Evolutionary conservation across 2,797 vertebrate genomes (phyloP).

Genomic region (Hozukius guyotensis): DNA sequence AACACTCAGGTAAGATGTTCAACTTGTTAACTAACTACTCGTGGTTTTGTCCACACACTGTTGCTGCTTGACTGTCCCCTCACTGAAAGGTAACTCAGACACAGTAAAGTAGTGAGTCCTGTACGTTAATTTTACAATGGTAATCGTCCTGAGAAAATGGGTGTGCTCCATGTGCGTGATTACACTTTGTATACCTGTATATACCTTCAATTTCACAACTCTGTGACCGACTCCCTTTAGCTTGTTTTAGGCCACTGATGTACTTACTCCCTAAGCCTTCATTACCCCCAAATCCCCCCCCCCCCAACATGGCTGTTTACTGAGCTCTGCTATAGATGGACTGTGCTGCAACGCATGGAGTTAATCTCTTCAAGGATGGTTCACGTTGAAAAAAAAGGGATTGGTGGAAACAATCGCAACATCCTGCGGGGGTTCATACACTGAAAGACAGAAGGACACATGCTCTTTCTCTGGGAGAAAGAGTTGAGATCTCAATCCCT

Average conservation of each 20-base stretch:
- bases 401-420: constrained; percentile 49
- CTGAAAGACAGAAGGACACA: constrained; percentile 28
- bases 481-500: constrained; percentile 20
- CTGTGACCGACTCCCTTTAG: constrained; percentile 40
- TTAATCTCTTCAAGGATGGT: constrained; percentile 23
- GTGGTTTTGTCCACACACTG: constrained; percentile 24
- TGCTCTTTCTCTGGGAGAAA: constrained; percentile 38
- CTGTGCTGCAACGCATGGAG: constrained; percentile 34
- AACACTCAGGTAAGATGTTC: constrained; percentile 69
- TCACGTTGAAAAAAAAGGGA: constrained; percentile 22
- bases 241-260: constrained; percentile 57
- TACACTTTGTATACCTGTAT: constrained; percentile 62
- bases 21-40: constrained; percentile 28
- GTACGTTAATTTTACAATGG: constrained; percentile 5
- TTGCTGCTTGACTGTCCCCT: constrained; percentile 29
- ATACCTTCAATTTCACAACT: constrained; percentile 53
- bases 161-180: constrained; percentile 22
- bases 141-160: constrained; percentile 16
- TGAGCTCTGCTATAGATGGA: constrained; percentile 60
- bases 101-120: neutral
- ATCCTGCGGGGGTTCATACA: constrained; percentile 23
- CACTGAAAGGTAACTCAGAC: neutral
- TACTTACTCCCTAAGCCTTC: constrained; percentile 66
- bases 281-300: constrained; percentile 48
- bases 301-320: constrained; percentile 54